Base-by-base conservation (phyloP, 2,113 vertebrate species). In the Rhineura floridana region DNA sequence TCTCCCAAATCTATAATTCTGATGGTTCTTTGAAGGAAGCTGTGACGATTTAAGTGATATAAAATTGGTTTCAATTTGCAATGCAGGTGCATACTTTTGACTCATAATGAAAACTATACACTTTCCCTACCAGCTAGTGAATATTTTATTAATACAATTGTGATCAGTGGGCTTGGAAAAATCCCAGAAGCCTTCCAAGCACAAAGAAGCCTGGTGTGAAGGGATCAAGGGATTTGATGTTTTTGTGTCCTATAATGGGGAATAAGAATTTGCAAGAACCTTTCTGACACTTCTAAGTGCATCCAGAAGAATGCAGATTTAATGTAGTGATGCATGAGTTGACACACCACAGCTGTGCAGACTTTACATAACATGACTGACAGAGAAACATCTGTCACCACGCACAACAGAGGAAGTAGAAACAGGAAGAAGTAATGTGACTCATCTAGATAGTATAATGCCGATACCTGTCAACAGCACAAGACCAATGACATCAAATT, bases 391-490 rank as follows among this genome's bases (percentile, higher is more conserved):
- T 17, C 62, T 50, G n/a, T 30, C n/a, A 77, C 81, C 70, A 83
- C 25, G 52, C 0, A 0, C 39, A 67, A 81, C 83, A 1, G 0
- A 84, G 76, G 75, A 91, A 93, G 25, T 0, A 0, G 50, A 89
- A 86, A 80, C 93, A 91, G 93, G 93, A 95, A 91, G 46, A 89
- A 39, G 73, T 81, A 7, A 82, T 23, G 88, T 94, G 94, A 94
- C 83, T 95, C 94, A 96, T 2, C 9, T 70, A 85, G n/a, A 65
- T 88, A 84, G 86, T 59, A 83, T 42, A 84, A 83, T 42, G 0
- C 59, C 25, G 91, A 86, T 5, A 84, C 89, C 50, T 84, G 89
- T 81, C 70, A 44, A 46, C 76, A 90, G 89, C 89, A 87, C 93
- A 92, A 33, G 1, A 4, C 88, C 87, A 90, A 92, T 90, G 89